Percentiles rank a stretch among this genome's conserved stretches.
Conservation (phyloP, 64 coral and sea anemone species). For the Actinia equina region DNA sequence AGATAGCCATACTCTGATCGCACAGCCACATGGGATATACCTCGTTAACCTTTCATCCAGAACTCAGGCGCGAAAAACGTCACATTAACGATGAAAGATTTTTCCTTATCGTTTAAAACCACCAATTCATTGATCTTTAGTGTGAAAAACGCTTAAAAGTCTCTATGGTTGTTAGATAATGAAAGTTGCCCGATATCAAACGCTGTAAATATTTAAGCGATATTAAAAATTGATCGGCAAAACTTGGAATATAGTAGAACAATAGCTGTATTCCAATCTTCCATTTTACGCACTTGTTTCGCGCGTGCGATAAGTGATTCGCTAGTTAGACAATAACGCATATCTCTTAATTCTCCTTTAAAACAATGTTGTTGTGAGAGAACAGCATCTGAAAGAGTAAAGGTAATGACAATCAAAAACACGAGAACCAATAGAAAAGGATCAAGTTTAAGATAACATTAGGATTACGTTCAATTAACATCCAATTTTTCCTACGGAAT, state of each 20-base stretch:
- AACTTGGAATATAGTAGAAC: not conserved
- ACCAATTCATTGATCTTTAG: not conserved
- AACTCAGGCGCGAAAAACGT: not conserved
- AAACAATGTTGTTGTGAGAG: not conserved
- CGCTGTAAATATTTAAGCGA: not conserved
- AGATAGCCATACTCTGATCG: slow-evolving; percentile 8
- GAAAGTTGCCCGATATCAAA: not conserved
- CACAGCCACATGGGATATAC: not conserved
- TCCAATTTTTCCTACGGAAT: not conserved
- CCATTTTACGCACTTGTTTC: not conserved
- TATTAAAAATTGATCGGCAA: slow-evolving; percentile 3
- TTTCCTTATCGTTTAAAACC: not conserved
- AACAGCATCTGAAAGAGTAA: slow-evolving; percentile 1
- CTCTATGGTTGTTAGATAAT: not conserved
- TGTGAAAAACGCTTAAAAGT: not conserved
- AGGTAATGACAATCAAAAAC: not conserved
- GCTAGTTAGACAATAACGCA: not conserved
- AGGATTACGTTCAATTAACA: not conserved
- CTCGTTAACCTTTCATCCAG: slow-evolving; percentile 16
- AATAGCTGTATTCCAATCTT: not conserved
- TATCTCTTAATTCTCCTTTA: not conserved
- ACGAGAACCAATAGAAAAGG: not conserved
- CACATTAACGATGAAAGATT: not conserved
- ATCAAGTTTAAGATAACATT: not conserved
- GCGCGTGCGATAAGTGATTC: not conserved